Percentiles rank a stretch among this genome's conserved stretches.
Evolutionary conservation across 2,888 invertebrate genomes (phyloP).

Genomic region (Cephonodes hylas): DNA sequence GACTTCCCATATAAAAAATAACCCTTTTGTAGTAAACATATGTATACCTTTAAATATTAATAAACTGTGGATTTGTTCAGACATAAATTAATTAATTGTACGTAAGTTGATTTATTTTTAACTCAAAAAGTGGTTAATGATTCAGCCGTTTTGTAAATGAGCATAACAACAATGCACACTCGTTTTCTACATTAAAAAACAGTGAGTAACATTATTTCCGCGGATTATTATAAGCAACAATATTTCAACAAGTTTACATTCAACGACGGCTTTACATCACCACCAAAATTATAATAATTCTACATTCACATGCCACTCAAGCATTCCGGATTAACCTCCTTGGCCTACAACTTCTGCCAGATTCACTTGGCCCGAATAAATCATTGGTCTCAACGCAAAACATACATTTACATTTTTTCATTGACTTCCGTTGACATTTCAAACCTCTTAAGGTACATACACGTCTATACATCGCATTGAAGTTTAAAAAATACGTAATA

Average conservation of each 20-base stretch:
- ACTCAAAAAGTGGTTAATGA: no score
- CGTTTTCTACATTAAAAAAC: background rate
- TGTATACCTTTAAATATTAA: no score
- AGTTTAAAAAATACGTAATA: no score
- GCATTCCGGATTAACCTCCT: background rate
- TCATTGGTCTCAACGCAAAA: background rate
- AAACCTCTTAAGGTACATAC: background rate
- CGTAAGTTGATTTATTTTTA: no score
- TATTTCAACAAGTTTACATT: background rate
- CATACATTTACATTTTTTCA: background rate
- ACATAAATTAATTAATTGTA: no score
- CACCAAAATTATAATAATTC: slow-evolving; percentile 5
- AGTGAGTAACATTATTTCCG: background rate
- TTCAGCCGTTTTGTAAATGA: background rate
- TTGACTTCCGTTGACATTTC: background rate
- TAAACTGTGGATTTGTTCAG: no score
- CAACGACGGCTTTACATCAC: background rate
- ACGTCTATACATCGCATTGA: background rate
- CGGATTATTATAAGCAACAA: background rate
- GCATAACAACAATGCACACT: background rate
- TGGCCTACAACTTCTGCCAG: background rate
- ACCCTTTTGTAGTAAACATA: background rate
- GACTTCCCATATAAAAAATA: background rate
- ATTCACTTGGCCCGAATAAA: slow-evolving; percentile 2
- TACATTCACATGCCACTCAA: slow-evolving; percentile 1